phyloP scores from a whole-genome alignment of 2,797 vertebrate species.

The Rhyacichthys aspro region DNA sequence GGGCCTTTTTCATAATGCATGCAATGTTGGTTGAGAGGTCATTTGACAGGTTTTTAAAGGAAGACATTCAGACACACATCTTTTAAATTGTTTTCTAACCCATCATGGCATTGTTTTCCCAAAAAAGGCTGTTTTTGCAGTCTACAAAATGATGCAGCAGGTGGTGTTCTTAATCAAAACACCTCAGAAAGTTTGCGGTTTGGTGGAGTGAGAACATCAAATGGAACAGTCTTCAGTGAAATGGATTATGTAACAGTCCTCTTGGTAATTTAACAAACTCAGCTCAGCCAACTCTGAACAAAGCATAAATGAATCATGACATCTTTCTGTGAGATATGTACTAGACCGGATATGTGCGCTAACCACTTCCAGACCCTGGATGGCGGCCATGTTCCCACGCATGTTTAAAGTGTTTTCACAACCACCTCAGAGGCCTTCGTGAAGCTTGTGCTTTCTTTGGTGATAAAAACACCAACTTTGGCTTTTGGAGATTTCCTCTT shows the following conservation, averaged over 20 bases:
- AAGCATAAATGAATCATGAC: conserved; percentile 84
- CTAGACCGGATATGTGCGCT: conserved; percentile 75
- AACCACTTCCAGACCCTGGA: conserved; percentile 92
- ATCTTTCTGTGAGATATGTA: conserved; percentile 84
- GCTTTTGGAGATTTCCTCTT: conserved; percentile 66
- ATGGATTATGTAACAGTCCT: conserved; percentile 5
- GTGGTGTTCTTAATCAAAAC: too few relatives aligned
- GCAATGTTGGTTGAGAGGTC: too few relatives aligned
- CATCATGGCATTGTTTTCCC: too few relatives aligned
- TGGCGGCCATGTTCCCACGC: conserved; percentile 89
- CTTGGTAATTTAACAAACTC: conserved; percentile 44
- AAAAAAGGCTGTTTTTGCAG: too few relatives aligned
- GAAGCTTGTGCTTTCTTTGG: conserved; percentile 71
- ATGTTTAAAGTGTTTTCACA: conserved; percentile 87
- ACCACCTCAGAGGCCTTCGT: conserved; percentile 85
- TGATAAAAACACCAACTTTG: conserved; percentile 65
- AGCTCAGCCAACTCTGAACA: conserved; percentile 48
- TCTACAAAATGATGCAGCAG: too few relatives aligned
- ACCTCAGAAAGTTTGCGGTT: too few relatives aligned
- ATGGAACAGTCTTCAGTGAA: too few relatives aligned
- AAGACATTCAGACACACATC: too few relatives aligned
- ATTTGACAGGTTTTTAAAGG: too few relatives aligned
- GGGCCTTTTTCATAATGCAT: too few relatives aligned
- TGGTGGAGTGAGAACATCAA: too few relatives aligned
- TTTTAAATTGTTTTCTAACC: too few relatives aligned